Conservation (phyloP, 1,140 invertebrate species). For the Drosophila littoralis region DNA sequence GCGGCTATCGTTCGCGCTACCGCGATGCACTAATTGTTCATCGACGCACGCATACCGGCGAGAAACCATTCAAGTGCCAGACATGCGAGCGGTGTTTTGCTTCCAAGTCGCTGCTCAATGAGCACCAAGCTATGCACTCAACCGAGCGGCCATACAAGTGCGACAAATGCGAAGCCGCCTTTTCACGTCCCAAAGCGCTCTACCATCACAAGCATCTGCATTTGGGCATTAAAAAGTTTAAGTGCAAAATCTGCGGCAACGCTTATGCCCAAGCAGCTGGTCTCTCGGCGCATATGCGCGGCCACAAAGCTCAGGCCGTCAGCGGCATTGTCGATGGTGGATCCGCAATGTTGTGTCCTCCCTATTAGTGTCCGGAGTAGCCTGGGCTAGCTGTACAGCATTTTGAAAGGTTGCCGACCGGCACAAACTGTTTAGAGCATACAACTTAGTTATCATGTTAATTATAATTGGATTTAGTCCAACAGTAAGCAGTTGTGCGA, state of each 20-base stretch:
- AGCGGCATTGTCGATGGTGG: slow-evolving; percentile 13
- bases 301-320: slow-evolving; percentile 57
- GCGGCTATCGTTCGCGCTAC: slow-evolving; percentile 69
- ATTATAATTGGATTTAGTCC: not conserved
- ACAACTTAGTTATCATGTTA: too few relatives aligned
- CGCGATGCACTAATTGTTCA: slow-evolving; percentile 96
- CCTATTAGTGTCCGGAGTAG: not conserved
- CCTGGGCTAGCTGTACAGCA: not conserved
- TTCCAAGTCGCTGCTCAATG: slow-evolving; percentile 69
- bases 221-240: slow-evolving; percentile 92
- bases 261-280: slow-evolving; percentile 78
- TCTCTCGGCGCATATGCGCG: slow-evolving; percentile 76
- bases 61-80: slow-evolving; percentile 92
- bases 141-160: slow-evolving; percentile 92
- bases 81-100: slow-evolving; percentile 66
- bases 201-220: slow-evolving; percentile 93
- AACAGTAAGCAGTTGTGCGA: too few relatives aligned
- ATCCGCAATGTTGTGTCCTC: not conserved
- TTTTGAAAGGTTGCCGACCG: not conserved
- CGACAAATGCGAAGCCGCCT: slow-evolving; percentile 89
- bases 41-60: slow-evolving; percentile 96
- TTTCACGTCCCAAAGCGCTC: slow-evolving; percentile 93
- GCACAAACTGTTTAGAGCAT: too few relatives aligned
- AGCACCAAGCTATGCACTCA: slow-evolving; percentile 90
- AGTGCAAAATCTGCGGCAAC: slow-evolving; percentile 87